Base-by-base conservation (phyloP, 2,888 invertebrate species). In the Lampropteryx suffumata region DNA sequence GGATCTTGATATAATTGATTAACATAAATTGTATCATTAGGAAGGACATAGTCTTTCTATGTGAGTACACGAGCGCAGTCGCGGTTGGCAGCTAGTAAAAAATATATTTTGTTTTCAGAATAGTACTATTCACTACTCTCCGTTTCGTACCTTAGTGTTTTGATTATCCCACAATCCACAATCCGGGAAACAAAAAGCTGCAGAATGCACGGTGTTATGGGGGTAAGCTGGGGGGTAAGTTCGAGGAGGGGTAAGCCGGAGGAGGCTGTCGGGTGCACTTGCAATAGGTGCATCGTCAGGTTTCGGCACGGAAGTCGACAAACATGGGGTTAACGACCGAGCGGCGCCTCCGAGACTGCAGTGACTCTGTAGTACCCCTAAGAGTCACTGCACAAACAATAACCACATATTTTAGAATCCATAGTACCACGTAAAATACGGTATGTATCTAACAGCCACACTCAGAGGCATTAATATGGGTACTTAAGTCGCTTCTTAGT, bases 221-320 rank as follows among this genome's bases (percentile, higher is more conserved):
- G 75, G 71, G 35, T 24, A 67, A n/a, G n/a, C n/a, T n/a, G 71
- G 62, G 67, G 17, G 4, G 17, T n/a, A n/a, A n/a, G n/a, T n/a
- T n/a, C n/a, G n/a, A n/a, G n/a, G n/a, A n/a, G 76, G 75, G 71
- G 34, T 21, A 67, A n/a, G n/a, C n/a, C 17, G 71, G 62, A 17
- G 17, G 4, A 67, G 71, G 72, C 64, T 65, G 63, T 64, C 59
- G 72, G 69, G 66, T 62, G 75, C 72, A 71, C 63, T 62, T 73
- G 77, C 72, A 79, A 35, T 35, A 76, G 77, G 67, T 78, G 82
- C 82, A 82, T 73, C 65, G 74, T 76, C 77, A 78, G 77, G 66
- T 77, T 79, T 57, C 72, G 70, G 70, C 66, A 68, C 77, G 79
- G 84, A 84, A 84, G 77, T 77, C 72, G 74, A 78, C 83, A 86